These are phyloP conservation scores for honey bee (Apis mellifera) DNA, from an alignment of 1,140 invertebrate species.

Conservation along the genomic window Amel_HAv3.1 CM009946.2:2934001-2934500, in stretches of 20 bases:
- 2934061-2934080: neutral
- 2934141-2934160: constrained; percentile 8
- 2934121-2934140: neutral
- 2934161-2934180: constrained; percentile 52
- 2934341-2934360: constrained; percentile 5
- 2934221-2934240: constrained; percentile 61
- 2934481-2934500: too few species aligned
- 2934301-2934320: constrained; percentile 38
- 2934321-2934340: constrained; percentile 27
- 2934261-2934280: constrained; percentile 59
- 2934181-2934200: constrained; percentile 52
- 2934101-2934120: neutral
- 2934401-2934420: too few species aligned
- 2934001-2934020: too few species aligned
- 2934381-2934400: neutral
- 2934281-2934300: constrained; percentile 56
- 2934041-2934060: neutral
- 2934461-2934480: too few species aligned
- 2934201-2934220: constrained; percentile 57
- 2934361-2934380: neutral
- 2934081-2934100: neutral
- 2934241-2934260: constrained; percentile 57
- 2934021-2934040: too few species aligned
- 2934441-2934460: too few species aligned
- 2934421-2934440: too few species aligned